Percentiles rank a stretch among this genome's conserved stretches.
Conservation (phyloP, 2,113 vertebrate species). For the Dryoscopus gambensis region DNA sequence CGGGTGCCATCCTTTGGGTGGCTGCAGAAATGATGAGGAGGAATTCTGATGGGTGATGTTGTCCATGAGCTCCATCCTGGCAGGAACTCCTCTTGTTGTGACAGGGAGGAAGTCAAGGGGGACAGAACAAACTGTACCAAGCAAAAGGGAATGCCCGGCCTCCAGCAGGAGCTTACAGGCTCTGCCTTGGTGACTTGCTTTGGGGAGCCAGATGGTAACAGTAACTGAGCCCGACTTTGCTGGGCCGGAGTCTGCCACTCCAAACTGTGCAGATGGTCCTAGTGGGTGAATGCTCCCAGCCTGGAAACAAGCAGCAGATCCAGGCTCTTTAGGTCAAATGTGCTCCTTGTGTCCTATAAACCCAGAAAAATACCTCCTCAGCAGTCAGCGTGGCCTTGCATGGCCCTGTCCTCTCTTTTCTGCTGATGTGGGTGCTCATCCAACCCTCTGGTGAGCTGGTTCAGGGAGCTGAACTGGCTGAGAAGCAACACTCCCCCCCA, state of each 20-base stretch:
- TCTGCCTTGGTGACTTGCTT: background rate
- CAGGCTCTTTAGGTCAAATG: background rate
- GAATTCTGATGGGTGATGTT: background rate
- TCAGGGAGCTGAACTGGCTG: slow-evolving; percentile 12
- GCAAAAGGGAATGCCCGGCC: background rate
- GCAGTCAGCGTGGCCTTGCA: background rate
- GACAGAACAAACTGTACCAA: background rate
- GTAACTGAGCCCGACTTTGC: background rate
- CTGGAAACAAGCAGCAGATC: background rate
- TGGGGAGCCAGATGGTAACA: background rate
- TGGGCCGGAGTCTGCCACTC: background rate
- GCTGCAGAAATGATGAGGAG: background rate
- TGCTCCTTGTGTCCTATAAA: background rate
- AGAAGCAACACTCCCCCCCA: background rate
- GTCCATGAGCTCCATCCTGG: background rate
- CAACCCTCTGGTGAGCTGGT: slow-evolving; percentile 1
- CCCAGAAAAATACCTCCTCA: background rate
- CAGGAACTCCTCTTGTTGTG: background rate
- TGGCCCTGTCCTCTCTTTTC: background rate
- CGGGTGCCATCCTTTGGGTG: background rate
- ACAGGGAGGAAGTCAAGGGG: background rate
- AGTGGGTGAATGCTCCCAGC: background rate
- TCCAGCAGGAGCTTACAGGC: background rate
- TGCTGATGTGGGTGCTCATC: background rate
- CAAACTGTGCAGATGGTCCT: background rate